Evolutionary conservation across 1,140 invertebrate genomes (phyloP), one percentile per base, ranked within the genome.

Genomic region (Camponotus vicinus): DNA sequence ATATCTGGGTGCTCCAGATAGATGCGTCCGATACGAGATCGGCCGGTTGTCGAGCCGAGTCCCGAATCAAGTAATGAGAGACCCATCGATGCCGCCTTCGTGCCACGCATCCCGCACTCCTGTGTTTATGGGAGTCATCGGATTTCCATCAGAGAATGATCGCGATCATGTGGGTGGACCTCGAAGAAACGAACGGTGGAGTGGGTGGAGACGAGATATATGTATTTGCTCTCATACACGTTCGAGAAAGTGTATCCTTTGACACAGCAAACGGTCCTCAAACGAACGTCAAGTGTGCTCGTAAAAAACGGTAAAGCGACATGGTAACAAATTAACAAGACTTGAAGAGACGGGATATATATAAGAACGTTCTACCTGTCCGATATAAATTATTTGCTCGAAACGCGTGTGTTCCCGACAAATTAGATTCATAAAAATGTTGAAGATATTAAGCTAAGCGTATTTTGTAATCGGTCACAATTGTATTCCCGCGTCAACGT

Each of bases 1-100:
- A 85, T 88, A 90, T 86, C 78, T 89, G 77, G 85, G 85, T 90
- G 87, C 89, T 89, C 89, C 79, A 90, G 88, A 90, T 90, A 90
- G 89, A 90, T 87, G 85, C 73, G 67, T 63, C 87, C 57, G 89
- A 90, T 90, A 90, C 52, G 87, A 89, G 85, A 86, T 89, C 87
- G 83, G 57, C 70, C 75, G 77, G 84, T 84, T 86, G 85, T 86
- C 27, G 79, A 73, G 87, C 85, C 76, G 45, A 61, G 66, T 57
- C 76, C 78, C 73, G 63, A 55, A 67, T 32, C 83, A 71, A 77
- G 61, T 90, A 90, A 90, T 90, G 89, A 90, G 85, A 90, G 89
- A 71, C 89, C 80, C 75, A 85, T 77, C 75, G 89, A 79, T 88
- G 89, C 85, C 79, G 79, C 67, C n/a, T 52, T 18, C 49, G 9